Conservation (phyloP, 2,797 vertebrate genomes). For the Natrix natrix region DNA sequence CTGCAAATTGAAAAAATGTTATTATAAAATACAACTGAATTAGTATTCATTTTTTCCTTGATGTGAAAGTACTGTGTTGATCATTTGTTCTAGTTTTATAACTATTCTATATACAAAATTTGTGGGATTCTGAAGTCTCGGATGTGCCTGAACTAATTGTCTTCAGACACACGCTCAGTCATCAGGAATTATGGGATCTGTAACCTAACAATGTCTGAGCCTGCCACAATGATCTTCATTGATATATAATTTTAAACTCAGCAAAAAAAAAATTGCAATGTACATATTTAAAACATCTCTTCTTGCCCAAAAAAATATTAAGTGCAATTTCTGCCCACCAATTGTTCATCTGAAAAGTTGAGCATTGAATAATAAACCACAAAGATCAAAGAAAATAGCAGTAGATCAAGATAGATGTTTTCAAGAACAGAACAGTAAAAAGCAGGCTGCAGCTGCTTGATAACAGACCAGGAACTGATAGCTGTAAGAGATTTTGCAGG, state of each 20-base stretch:
- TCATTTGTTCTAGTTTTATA: background rate
- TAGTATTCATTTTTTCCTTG: background rate
- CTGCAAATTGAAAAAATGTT: constrained; percentile 6
- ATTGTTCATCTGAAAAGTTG: background rate
- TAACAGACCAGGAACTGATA: background rate
- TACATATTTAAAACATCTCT: background rate
- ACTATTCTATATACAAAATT: background rate
- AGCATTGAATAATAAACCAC: background rate
- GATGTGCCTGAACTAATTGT: background rate
- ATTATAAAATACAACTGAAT: background rate
- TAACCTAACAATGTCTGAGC: background rate
- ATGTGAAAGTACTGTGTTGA: background rate
- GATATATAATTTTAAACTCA: background rate
- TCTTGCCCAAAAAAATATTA: background rate
- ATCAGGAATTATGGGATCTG: background rate
- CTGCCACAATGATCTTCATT: background rate
- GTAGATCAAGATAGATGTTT: background rate
- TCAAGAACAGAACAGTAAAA: background rate
- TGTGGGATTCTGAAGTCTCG: too few relatives aligned
- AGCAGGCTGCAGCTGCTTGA: background rate
- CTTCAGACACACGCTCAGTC: background rate
- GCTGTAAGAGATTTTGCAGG: background rate
- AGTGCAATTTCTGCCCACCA: background rate
- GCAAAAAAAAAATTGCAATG: background rate
- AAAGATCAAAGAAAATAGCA: background rate